Evolutionary conservation across 2,888 invertebrate genomes (phyloP).

Genomic region (Andrena trimmerana): DNA sequence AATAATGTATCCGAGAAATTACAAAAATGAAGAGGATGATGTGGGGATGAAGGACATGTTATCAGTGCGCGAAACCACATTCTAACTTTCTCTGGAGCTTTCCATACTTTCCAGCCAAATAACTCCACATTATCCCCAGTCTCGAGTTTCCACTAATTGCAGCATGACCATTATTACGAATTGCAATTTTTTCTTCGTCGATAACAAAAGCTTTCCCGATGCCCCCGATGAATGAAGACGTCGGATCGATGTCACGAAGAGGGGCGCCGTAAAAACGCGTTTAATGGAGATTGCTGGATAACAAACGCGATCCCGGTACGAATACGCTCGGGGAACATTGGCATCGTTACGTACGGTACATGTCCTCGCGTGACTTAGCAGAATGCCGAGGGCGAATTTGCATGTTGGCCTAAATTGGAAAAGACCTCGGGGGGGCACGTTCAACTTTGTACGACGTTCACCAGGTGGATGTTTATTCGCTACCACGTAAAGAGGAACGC

Average conservation of each 20-base stretch:
- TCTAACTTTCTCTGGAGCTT: too few species aligned
- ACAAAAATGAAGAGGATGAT: too few species aligned
- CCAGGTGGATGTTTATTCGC: slow-evolving; percentile 41
- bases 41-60: too few species aligned
- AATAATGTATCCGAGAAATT: too few species aligned
- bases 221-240: slow-evolving; percentile 18
- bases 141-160: too few species aligned
- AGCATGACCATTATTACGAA: too few species aligned
- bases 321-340: background rate
- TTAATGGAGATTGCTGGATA: slow-evolving; percentile 30
- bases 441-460: slow-evolving; percentile 31
- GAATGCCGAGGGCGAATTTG: slow-evolving; percentile 40
- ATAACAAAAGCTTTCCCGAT: background rate
- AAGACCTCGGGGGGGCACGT: slow-evolving; percentile 27
- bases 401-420: slow-evolving; percentile 57
- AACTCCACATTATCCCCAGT: too few species aligned
- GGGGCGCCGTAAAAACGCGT: background rate
- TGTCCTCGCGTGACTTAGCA: slow-evolving; percentile 47
- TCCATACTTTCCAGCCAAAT: too few species aligned
- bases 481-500: slow-evolving; percentile 18
- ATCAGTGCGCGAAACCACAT: too few species aligned
- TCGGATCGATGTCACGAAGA: slow-evolving; percentile 15
- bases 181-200: background rate
- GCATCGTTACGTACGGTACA: slow-evolving; percentile 34
- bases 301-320: slow-evolving; percentile 14